A percentile compares a stretch with the other conserved stretches of the same genome.
Conservation (phyloP, 2,888 invertebrate species). For the Apotomis capreana region DNA sequence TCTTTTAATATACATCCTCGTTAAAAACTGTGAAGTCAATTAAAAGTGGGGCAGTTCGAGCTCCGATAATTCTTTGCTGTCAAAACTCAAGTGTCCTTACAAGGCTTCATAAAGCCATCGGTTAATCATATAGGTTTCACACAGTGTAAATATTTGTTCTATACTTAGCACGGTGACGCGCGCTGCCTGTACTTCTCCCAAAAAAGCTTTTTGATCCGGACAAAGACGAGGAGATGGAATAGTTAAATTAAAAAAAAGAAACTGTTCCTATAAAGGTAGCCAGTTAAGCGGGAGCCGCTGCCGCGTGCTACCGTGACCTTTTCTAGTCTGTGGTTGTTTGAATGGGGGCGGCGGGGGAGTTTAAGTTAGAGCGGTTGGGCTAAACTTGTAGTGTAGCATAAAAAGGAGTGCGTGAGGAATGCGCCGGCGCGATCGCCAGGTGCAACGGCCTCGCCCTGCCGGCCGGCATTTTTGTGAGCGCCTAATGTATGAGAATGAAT, state of each 20-base stretch:
- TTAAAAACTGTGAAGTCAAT: constrained; percentile 43
- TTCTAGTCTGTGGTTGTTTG: constrained; percentile 54
- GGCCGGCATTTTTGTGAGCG: constrained; percentile 75
- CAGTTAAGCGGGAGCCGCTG: constrained; percentile 55
- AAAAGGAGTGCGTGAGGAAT: constrained; percentile 82
- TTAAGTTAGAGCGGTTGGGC: constrained; percentile 65
- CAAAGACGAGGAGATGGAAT: constrained; percentile 68
- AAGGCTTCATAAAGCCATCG: constrained; percentile 67
- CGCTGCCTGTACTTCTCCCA: constrained; percentile 45
- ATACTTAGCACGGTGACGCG: constrained; percentile 48
- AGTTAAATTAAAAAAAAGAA: constrained; percentile 67
- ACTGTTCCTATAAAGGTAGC: constrained; percentile 61
- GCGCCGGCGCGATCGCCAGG: constrained; percentile 76
- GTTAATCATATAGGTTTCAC: constrained; percentile 55
- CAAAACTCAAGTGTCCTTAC: constrained; percentile 58
- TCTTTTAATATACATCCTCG: constrained; percentile 25
- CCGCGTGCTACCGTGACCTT: constrained; percentile 55
- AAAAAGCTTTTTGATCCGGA: constrained; percentile 63
- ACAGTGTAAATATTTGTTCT: constrained; percentile 69
- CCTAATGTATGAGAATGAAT: constrained; percentile 68
- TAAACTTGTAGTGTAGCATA: constrained; percentile 73
- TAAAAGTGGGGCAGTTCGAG: constrained; percentile 62
- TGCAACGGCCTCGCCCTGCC: constrained; percentile 78
- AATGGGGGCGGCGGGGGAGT: constrained; percentile 51
- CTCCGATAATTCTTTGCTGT: constrained; percentile 63